Evolutionary conservation across 2,888 invertebrate species (phyloP).

Genomic region (Chromoteleia sp.): DNA sequence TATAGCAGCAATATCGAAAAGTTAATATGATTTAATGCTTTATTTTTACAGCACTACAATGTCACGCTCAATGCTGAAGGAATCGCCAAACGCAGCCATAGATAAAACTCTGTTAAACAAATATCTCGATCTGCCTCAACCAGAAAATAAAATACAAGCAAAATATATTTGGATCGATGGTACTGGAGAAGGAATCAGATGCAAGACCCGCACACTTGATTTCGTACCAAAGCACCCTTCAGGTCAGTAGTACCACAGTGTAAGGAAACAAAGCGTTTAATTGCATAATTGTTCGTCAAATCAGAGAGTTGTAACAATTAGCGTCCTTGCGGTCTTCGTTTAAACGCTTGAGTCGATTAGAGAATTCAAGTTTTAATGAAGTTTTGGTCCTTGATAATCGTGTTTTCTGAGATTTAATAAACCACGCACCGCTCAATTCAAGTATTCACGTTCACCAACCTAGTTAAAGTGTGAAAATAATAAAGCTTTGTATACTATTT

Average conservation of each 20-base stretch:
- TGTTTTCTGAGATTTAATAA: neutral
- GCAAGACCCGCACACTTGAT: constrained; percentile 94
- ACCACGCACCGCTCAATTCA: neutral
- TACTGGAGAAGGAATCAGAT: constrained; percentile 93
- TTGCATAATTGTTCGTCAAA: no score
- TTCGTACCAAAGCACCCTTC: constrained; percentile 91
- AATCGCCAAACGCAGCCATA: constrained; percentile 93
- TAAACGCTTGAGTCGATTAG: neutral
- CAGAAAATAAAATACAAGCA: constrained; percentile 91
- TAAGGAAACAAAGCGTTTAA: neutral
- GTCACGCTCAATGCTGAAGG: constrained; percentile 85
- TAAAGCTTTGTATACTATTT: neutral
- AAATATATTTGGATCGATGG: constrained; percentile 98
- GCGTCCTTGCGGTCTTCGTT: no score
- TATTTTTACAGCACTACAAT: constrained; percentile 75
- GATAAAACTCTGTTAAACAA: constrained; percentile 90
- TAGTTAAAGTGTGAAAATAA: constrained; percentile 1
- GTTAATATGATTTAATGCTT: neutral
- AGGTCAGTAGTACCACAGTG: constrained; percentile 85
- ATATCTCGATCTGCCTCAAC: constrained; percentile 92
- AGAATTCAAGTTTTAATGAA: neutral
- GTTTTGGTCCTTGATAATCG: neutral
- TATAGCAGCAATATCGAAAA: neutral
- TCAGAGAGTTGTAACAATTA: no score
- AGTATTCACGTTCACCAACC: constrained; percentile 10